Evolutionary conservation across 2,888 invertebrate species (phyloP).

Genomic region (Ganaspis brasiliensis): DNA sequence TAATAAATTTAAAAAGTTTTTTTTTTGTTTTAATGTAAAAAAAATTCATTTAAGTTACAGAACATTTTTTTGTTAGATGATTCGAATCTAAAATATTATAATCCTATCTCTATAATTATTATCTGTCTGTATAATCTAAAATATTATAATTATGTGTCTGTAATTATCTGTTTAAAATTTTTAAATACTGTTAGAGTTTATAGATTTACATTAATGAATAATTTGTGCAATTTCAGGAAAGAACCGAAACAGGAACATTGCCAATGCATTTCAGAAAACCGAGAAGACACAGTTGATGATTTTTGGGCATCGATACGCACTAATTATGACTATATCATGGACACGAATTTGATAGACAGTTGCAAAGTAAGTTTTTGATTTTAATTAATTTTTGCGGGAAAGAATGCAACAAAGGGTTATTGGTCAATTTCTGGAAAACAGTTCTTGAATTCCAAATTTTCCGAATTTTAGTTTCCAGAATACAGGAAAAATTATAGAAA

Average conservation of each 20-base stretch:
- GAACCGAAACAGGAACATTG: constrained; percentile 87
- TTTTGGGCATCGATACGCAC: constrained; percentile 95
- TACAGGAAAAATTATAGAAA: no score
- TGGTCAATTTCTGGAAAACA: not conserved
- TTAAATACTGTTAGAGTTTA: no score
- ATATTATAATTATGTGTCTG: no score
- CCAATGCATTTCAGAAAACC: constrained; percentile 84
- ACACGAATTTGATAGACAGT: constrained; percentile 94
- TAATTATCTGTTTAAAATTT: no score
- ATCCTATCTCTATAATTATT: no score
- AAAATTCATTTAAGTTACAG: not conserved
- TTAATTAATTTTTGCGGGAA: not conserved
- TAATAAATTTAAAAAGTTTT: not conserved
- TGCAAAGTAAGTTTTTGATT: constrained; percentile 84
- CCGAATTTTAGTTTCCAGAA: no score
- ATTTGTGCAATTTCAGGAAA: constrained; percentile 81
- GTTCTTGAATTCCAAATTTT: no score
- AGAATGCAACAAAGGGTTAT: no score
- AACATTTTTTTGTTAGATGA: not conserved
- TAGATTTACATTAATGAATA: no score
- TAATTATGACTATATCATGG: constrained; percentile 97
- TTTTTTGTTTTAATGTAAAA: no score
- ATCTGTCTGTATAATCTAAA: no score
- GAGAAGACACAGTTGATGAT: constrained; percentile 83
- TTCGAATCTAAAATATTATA: no score